Evolutionary conservation across 2,113 vertebrate genomes (phyloP), one percentile per base, ranked within the genome.

Genomic region (Halcyon senegalensis): DNA sequence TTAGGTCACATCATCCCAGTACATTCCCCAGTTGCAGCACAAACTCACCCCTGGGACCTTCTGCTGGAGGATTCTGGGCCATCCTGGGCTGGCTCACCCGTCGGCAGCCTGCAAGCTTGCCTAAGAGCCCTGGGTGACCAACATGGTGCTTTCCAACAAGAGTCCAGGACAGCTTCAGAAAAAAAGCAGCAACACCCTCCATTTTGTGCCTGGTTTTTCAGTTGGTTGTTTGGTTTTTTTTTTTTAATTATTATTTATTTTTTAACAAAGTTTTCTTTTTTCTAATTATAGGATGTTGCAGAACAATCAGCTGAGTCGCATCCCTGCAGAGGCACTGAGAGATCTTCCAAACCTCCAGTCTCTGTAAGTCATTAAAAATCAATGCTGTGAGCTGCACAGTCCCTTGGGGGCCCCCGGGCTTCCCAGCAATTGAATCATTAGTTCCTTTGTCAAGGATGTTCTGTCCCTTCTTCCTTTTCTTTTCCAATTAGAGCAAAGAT

Each of bases 311-410:
- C 97, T 99, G 92, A 98, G 98, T 93, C 93, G 97, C 81, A 98
- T 99, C 96, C 99, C 99, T 21, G 98, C 98, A 41, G 99, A 99
- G 96, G 98, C 98, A 58, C 98, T 99, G 93, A 98, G 99, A 98
- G 99, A 99, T 95, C 98, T 99, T 91, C 99, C 98, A 87, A 99
- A 98, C 96, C 98, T 99, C 77, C 98, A 99, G 84, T 99, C 99
- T 75, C 98, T 99, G 99, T 99, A 98, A 99, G 99, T 98, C 89
- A 90, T 94, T 83, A 91, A 80, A 63, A 95, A 78, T 73, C 81
- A 44, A 76, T 62, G 74, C 62, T 85, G 53, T 0, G 10, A 91
- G 68, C 72, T 89, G 60, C 59, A 41, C n/a, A 20, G 43, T 84
- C 95, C 80, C 78, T 67, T 68, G 77, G 87, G 83, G 28, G n/a